These are phyloP conservation scores for Microcebus griseorufus DNA, from an alignment of 2,113 vertebrate genomes.

Conservation along the genomic window DNA sequence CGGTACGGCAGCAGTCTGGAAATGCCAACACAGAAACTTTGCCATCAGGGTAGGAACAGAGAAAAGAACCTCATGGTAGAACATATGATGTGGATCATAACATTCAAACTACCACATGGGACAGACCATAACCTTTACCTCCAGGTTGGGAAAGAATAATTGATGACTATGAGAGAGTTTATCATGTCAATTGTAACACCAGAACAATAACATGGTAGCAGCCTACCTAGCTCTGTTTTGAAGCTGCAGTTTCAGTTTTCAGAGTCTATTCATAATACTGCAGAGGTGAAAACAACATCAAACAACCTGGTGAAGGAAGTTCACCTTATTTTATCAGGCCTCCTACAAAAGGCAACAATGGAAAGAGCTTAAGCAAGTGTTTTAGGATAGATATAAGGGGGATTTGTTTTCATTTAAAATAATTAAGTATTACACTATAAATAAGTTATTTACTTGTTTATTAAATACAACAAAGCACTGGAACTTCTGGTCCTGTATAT, in stretches of 20 bases:
- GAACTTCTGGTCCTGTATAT: not conserved
- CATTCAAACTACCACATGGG: not conserved
- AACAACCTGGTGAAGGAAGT: not conserved
- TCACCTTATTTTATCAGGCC: not conserved
- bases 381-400: not conserved
- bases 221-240: not conserved
- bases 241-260: not conserved
- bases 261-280: not conserved
- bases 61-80: not conserved
- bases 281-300: constrained; percentile 21
- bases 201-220: not conserved
- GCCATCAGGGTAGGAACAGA: constrained; percentile 89
- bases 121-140: not conserved
- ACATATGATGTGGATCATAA: not conserved
- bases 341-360: not conserved
- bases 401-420: constrained; percentile 28
- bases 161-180: not conserved
- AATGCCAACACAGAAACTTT: constrained; percentile 90
- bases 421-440: constrained; percentile 3
- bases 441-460: constrained; percentile 41
- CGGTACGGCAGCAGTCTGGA: constrained; percentile 86
- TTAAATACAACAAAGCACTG: constrained; percentile 13
- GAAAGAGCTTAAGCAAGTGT: not conserved
- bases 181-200: not conserved
- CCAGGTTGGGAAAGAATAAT: not conserved